A percentile compares a stretch with the other conserved stretches of the same genome.
Conservation (phyloP, 1,140 invertebrate species). For the Lethrus apterus region DNA sequence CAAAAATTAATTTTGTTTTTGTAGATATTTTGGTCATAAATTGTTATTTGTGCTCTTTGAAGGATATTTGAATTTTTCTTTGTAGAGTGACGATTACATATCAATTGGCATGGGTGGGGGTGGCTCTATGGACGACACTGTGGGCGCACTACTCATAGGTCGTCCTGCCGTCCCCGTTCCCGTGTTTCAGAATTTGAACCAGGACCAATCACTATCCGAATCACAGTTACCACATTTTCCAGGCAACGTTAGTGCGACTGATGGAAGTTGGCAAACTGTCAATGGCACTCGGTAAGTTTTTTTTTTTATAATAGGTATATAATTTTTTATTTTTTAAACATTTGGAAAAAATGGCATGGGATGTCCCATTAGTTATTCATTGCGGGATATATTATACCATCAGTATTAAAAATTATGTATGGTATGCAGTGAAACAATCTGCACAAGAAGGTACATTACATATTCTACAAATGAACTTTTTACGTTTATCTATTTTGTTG, state of each 20-base stretch:
- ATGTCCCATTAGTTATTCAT: too few species aligned
- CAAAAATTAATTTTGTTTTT: neutral
- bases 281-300: conserved; percentile 44
- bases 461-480: too few species aligned
- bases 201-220: conserved; percentile 33
- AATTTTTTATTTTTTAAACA: too few species aligned
- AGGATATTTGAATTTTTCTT: conserved; percentile 16
- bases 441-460: too few species aligned
- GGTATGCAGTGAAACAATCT: too few species aligned
- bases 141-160: conserved; percentile 30
- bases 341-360: too few species aligned
- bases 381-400: too few species aligned
- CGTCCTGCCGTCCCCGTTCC: conserved; percentile 25
- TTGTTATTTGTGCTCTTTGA: neutral
- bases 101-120: conserved; percentile 36
- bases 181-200: conserved; percentile 22
- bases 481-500: too few species aligned
- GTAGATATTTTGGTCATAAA: neutral
- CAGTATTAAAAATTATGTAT: too few species aligned
- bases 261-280: conserved; percentile 51
- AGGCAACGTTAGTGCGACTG: conserved; percentile 42
- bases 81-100: conserved; percentile 43
- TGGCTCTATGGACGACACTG: conserved; percentile 25
- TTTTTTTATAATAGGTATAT: too few species aligned
- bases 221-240: conserved; percentile 43